Conservation (phyloP, 2,113 vertebrate species). For the Micronycteris hirsuta region DNA sequence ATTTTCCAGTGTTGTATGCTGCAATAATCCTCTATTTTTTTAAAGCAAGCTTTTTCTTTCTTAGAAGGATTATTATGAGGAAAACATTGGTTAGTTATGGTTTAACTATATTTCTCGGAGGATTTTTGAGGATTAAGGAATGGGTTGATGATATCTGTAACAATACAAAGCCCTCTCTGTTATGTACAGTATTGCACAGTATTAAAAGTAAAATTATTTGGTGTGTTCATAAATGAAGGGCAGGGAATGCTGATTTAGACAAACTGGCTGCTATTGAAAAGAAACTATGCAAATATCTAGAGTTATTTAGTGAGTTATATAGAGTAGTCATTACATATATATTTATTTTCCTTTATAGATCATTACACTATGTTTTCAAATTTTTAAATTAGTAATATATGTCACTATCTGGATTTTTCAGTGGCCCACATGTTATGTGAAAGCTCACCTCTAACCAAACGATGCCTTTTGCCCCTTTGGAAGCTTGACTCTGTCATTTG, state of each 20-base stretch:
- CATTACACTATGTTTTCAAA: not conserved
- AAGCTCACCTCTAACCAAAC: not conserved
- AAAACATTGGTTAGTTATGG: not conserved
- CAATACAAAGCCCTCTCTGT: not conserved
- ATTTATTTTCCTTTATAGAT: not conserved
- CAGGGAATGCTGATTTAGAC: not conserved
- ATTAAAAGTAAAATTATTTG: not conserved
- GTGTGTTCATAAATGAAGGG: not conserved
- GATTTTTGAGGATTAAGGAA: not conserved
- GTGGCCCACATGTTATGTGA: not conserved
- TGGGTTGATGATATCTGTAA: not conserved
- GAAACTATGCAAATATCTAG: not conserved
- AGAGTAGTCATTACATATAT: not conserved
- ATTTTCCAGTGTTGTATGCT: not conserved
- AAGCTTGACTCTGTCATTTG: not conserved
- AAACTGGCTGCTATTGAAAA: not conserved
- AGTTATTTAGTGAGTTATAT: not conserved
- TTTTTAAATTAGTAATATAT: not conserved
- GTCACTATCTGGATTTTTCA: not conserved
- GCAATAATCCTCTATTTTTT: not conserved
- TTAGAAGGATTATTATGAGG: not conserved
- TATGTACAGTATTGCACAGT: not conserved
- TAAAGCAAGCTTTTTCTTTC: not conserved
- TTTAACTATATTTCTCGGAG: not conserved
- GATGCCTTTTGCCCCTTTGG: not conserved